Percentiles rank a stretch among this genome's conserved stretches.
phyloP scores from a whole-genome alignment of 2,888 invertebrate genomes.

The Erynnis tages region DNA sequence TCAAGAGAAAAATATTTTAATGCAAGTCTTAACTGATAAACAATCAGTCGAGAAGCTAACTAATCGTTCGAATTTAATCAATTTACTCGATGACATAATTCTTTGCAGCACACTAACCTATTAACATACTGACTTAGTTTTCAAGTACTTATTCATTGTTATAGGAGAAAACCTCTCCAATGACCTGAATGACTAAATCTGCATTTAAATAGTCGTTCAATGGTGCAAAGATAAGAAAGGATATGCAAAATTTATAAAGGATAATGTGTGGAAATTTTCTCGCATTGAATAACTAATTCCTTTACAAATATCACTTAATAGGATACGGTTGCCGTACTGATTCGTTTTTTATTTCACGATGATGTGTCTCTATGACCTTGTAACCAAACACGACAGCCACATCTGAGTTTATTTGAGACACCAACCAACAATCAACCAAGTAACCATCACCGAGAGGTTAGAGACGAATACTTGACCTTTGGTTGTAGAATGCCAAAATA shows the following conservation, averaged over 20 bases:
- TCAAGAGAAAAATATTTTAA: not conserved
- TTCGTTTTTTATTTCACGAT: too few species aligned
- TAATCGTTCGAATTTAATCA: not conserved
- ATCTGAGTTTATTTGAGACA: too few species aligned
- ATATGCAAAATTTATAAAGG: not conserved
- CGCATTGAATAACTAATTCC: not conserved
- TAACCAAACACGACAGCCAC: too few species aligned
- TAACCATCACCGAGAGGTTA: too few species aligned
- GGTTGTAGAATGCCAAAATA: too few species aligned
- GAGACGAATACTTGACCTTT: too few species aligned
- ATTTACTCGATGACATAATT: constrained; percentile 1
- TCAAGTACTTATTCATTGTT: constrained; percentile 1
- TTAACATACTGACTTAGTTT: constrained; percentile 16
- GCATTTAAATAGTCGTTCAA: constrained; percentile 9
- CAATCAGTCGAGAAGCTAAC: not conserved
- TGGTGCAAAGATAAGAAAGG: not conserved
- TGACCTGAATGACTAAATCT: constrained; percentile 8
- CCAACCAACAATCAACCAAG: too few species aligned
- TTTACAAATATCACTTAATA: too few species aligned
- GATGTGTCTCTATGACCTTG: too few species aligned
- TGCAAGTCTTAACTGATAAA: not conserved
- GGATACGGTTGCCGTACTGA: too few species aligned
- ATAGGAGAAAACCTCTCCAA: constrained; percentile 14
- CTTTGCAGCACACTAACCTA: constrained; percentile 1
- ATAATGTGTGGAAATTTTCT: constrained; percentile 4